Base-by-base conservation (phyloP, 2,797 vertebrate genomes). In the Gastrophryne carolinensis region DNA sequence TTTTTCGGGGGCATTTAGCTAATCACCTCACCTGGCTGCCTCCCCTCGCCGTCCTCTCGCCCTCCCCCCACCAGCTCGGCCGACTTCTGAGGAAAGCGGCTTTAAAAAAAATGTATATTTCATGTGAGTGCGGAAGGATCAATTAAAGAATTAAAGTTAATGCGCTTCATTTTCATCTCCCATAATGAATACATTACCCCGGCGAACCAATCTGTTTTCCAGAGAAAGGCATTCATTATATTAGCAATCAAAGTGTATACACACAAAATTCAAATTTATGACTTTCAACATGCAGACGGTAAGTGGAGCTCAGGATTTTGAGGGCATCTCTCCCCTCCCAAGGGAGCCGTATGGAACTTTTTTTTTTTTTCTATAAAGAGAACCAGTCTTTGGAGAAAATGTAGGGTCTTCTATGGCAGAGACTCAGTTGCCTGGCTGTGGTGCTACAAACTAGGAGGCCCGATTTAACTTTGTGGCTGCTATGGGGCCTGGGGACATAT, bases 161-260 rank as follows among this genome's bases (percentile, higher is more conserved):
- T 77, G 75, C 60, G 58, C 75, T 71, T 71, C 75, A 77, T 77
- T 77, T 77, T 77, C 75, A 77, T 77, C 75, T 64, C 75, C 70
- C 75, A 77, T 77, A 77, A 77, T 77, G 75, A 77, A 77, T 77
- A 77, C 65, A 77, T 77, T 77, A 77, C 58, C 67, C 75, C 64
- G 58, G 65, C 67, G 67, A 77, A 77, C 75, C 75, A 77, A 77
- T 77, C 75, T 77, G 75, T 71, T 77, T 77, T 65, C 50, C 75
- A 77, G 75, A 71, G 75, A 77, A 77, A 77, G 52, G 67, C 75
- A 77, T 77, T 77, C 75, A 77, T 77, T 77, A 77, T 77, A 77
- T 77, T 77, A 77, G 75, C 75, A 77, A 77, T 77, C 75, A 77
- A 71, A 77, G 75, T 77, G 75, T 77, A 77, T 77, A 77, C 67